Conservation (phyloP, 2,888 invertebrate genomes). For the Drosophila rubida region DNA sequence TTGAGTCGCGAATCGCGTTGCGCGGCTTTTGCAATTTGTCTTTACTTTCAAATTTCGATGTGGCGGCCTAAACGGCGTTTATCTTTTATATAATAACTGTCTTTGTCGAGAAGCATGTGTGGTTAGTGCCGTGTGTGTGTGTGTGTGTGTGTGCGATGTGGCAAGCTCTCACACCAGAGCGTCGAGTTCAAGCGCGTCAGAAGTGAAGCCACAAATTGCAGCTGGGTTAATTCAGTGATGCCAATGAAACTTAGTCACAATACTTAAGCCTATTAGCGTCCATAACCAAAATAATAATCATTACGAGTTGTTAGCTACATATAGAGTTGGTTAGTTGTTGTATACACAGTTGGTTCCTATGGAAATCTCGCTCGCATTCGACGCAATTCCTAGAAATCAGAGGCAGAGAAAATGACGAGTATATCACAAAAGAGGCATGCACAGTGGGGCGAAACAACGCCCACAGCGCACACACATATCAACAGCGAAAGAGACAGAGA, state of each 20-base stretch:
- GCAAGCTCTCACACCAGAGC: slow-evolving; percentile 16
- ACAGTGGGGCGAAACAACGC: neutral
- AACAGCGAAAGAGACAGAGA: slow-evolving; percentile 3
- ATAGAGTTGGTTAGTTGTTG: neutral
- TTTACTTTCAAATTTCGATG: slow-evolving; percentile 58
- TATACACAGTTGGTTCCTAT: neutral
- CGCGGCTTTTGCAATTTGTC: slow-evolving; percentile 50
- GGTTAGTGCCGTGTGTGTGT: slow-evolving; percentile 15
- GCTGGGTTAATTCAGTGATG: slow-evolving; percentile 11
- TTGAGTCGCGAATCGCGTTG: slow-evolving; percentile 11
- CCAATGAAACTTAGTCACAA: slow-evolving; percentile 41
- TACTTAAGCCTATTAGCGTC: neutral
- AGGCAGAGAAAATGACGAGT: slow-evolving; percentile 1
- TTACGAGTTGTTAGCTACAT: neutral
- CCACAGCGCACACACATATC: slow-evolving; percentile 13
- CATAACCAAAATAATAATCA: neutral
- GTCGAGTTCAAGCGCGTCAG: slow-evolving; percentile 11
- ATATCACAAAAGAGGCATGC: slow-evolving; percentile 14
- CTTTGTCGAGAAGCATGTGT: slow-evolving; percentile 27
- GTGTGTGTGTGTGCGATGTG: slow-evolving; percentile 23
- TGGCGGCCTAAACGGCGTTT: slow-evolving; percentile 50
- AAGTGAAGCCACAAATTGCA: slow-evolving; percentile 11
- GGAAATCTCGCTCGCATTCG: neutral
- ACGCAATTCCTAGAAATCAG: slow-evolving; percentile 13
- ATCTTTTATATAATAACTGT: slow-evolving; percentile 62